phyloP scores from a whole-genome alignment of 2,113 vertebrate genomes.

The Petrocephalus microphthalmus region DNA sequence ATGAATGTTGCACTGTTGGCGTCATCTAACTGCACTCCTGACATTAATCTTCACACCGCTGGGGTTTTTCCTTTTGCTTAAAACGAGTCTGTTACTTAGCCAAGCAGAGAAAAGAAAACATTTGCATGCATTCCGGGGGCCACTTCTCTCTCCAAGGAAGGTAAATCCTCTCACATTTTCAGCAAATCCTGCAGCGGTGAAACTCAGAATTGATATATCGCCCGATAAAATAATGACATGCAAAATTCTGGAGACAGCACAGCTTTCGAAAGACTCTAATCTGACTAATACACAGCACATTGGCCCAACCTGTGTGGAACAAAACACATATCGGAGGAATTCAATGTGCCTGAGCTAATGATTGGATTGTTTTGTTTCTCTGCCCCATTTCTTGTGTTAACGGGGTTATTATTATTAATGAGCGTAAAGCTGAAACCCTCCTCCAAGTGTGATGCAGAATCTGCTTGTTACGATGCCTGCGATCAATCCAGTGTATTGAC shows the following conservation, averaged over 20 bases:
- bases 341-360: not conserved
- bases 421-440: not conserved
- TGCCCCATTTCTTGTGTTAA: constrained; percentile 15
- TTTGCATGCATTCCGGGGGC: not conserved
- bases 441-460: not conserved
- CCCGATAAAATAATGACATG: not conserved
- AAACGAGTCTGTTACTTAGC: not conserved
- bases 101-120: not conserved
- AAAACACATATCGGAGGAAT: not conserved
- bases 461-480: not conserved
- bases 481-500: not conserved
- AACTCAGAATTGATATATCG: not conserved
- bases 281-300: not conserved
- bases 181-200: not conserved
- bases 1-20: not conserved
- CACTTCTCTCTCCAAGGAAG: not conserved
- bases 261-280: not conserved
- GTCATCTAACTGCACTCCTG: not conserved
- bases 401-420: constrained; percentile 8
- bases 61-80: not conserved
- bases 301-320: not conserved
- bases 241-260: not conserved
- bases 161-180: not conserved
- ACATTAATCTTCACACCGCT: not conserved
- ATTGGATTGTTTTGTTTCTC: not conserved